Base-by-base conservation (phyloP, 2,797 vertebrate species). In the Periophthalmus magnuspinnatus region DNA sequence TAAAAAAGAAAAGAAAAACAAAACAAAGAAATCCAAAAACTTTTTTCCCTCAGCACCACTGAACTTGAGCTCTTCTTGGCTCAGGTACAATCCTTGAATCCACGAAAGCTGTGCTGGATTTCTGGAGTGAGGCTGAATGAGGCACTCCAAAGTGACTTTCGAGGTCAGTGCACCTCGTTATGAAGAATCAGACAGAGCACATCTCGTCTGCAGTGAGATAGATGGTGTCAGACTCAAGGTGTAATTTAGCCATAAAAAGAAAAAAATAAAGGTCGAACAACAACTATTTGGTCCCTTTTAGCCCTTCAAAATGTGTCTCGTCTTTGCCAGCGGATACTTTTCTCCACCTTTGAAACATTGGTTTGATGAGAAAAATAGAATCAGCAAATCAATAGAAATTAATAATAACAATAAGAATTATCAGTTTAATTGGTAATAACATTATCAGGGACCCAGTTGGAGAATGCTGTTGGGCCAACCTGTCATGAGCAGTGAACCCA, bases 41-140 rank as follows among this genome's bases (percentile, higher is more conserved):
- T 5, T n/a, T 55, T 10, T 24, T 3, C 55, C 1, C 22, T 57
- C 55, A 14, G 22, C n/a, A 55, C 52, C 52, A 55, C 22, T 57
- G 55, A 57, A 28, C 5, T 22, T 22, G n/a, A 22, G 28, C 11
- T 64, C 21, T 7, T 36, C 13, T 28, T 48, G 28, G 36, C 14
- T 64, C 14, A 45, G 21, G 52, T 11, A 55, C 8, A 14, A 24
- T 58, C 24, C 14, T 58, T 17, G n/a, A 24, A 24, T 58, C 13
- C 14, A 32, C 32, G 10, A 17, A 59, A 41, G 34, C 19, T 5
- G 7, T 5, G 17, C 3, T 21, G 8, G 17, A 38, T 13, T 47
- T 41, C 36, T 64, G 38, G 14, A 64, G 36, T 64, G 61, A 24
- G 22, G 61, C 38, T 63, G 61, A 63, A 63, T 45, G 34, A 61